phyloP scores from a whole-genome alignment of 2,888 invertebrate genomes.

The Drosophila formosana region DNA sequence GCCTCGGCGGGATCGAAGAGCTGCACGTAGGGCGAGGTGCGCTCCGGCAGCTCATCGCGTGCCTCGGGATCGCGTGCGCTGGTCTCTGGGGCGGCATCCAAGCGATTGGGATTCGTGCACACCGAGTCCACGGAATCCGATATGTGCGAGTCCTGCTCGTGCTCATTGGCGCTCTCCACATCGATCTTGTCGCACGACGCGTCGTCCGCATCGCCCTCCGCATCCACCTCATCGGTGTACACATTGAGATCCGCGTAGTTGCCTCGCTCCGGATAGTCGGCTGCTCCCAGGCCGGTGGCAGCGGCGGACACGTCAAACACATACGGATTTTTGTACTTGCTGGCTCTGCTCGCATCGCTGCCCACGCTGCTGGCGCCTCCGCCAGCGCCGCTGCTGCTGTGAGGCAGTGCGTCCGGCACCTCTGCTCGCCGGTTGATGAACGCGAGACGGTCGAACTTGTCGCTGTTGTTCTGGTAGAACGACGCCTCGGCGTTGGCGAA shows the following conservation, averaged over 20 bases:
- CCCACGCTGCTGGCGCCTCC: conserved; percentile 28
- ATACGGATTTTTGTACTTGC: conserved; percentile 75
- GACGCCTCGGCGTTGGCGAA: conserved; percentile 82
- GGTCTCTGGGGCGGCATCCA: conserved; percentile 69
- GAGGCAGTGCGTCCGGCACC: conserved; percentile 55
- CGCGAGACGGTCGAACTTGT: conserved; percentile 83
- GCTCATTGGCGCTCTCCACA: conserved; percentile 84
- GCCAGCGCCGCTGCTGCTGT: conserved; percentile 42
- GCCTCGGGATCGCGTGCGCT: conserved; percentile 27
- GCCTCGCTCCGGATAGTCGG: conserved; percentile 53
- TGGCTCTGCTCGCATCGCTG: conserved; percentile 46
- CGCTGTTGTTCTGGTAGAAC: conserved; percentile 78
- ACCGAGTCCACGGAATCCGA: conserved; percentile 84
- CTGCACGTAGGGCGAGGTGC: conserved; percentile 73
- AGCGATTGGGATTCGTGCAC: conserved; percentile 75
- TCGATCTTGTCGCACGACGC: conserved; percentile 85
- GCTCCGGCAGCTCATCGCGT: conserved; percentile 40
- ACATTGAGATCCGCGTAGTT: conserved; percentile 66
- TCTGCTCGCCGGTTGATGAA: conserved; percentile 76
- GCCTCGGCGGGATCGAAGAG: conserved; percentile 82
- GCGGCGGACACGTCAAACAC: conserved; percentile 58
- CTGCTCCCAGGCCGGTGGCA: conserved; percentile 43
- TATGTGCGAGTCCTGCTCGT: conserved; percentile 84
- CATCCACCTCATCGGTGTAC: conserved; percentile 60
- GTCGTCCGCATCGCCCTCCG: conserved; percentile 73